Percentiles rank a stretch among this genome's conserved stretches.
phyloP scores from a whole-genome alignment of 2,113 vertebrate species.

The Procapra przewalskii region DNA sequence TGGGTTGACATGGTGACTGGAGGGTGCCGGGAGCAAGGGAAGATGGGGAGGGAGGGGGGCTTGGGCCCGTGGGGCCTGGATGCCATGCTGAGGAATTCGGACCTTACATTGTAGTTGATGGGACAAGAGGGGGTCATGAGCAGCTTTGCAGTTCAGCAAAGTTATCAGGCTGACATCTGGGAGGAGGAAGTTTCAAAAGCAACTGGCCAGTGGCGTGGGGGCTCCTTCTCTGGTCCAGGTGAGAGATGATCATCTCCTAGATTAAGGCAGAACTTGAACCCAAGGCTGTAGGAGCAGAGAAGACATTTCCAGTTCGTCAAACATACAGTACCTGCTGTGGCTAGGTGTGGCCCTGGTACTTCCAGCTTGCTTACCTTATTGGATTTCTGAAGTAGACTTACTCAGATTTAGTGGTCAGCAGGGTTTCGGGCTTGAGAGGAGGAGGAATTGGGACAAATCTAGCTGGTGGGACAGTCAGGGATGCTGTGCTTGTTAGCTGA shows the following conservation, averaged over 20 bases:
- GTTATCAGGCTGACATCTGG: background rate
- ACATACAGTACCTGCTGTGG: fast-evolving
- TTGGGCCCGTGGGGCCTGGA: fast-evolving
- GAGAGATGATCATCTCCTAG: background rate
- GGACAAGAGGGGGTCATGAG: background rate
- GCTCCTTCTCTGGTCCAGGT: background rate
- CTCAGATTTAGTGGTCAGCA: background rate
- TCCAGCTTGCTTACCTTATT: background rate
- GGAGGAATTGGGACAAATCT: background rate
- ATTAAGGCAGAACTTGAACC: background rate
- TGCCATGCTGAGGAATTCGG: background rate
- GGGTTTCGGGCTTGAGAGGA: background rate
- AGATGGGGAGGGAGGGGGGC: no score
- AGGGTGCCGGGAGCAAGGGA: no score
- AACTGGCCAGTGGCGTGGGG: background rate
- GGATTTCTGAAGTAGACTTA: background rate
- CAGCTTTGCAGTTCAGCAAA: background rate
- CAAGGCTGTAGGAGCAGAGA: background rate
- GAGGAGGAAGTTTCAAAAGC: background rate
- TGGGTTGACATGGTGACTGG: fast-evolving
- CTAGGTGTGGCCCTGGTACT: background rate
- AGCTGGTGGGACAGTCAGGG: no score
- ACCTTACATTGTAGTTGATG: background rate
- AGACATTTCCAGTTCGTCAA: background rate
- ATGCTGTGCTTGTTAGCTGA: background rate